phyloP scores from a whole-genome alignment of 2,113 vertebrate species.

The Typhlomys cinereus region DNA sequence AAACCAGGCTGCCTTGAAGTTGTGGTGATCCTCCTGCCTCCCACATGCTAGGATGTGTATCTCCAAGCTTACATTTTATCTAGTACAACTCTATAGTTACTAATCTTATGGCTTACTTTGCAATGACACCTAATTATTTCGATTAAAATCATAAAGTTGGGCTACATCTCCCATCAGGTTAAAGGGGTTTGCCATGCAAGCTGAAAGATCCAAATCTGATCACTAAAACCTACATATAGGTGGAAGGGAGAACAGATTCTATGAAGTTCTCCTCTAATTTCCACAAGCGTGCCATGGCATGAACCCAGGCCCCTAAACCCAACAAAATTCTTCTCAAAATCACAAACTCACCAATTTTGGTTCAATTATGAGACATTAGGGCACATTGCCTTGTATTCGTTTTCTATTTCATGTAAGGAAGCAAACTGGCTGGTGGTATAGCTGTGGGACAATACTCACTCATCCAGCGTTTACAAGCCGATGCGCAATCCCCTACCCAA shows the following conservation, averaged over 20 bases:
- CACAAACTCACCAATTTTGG: constrained; percentile 1
- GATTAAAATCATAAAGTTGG: background rate
- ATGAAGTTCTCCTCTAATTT: too few species aligned
- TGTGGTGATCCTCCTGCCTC: background rate
- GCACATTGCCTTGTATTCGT: background rate
- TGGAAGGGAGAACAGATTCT: too few species aligned
- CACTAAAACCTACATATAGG: too few species aligned
- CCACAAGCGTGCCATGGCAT: too few species aligned
- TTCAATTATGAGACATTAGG: background rate
- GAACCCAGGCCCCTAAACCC: too few species aligned
- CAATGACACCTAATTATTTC: constrained; percentile 4
- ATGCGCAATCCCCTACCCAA: background rate
- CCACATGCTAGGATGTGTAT: background rate
- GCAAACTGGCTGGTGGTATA: background rate
- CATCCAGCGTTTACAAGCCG: background rate
- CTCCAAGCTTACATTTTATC: background rate
- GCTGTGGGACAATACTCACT: background rate
- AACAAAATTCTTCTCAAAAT: too few species aligned
- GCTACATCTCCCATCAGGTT: too few species aligned
- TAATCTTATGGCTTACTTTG: constrained; percentile 7
- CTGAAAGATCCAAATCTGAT: too few species aligned
- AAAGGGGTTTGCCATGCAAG: too few species aligned
- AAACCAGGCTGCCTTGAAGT: background rate
- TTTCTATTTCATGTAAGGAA: background rate
- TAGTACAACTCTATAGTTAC: background rate